Evolutionary conservation across 1,140 invertebrate species (phyloP).

Genomic region (Macrocentrus cingulum): DNA sequence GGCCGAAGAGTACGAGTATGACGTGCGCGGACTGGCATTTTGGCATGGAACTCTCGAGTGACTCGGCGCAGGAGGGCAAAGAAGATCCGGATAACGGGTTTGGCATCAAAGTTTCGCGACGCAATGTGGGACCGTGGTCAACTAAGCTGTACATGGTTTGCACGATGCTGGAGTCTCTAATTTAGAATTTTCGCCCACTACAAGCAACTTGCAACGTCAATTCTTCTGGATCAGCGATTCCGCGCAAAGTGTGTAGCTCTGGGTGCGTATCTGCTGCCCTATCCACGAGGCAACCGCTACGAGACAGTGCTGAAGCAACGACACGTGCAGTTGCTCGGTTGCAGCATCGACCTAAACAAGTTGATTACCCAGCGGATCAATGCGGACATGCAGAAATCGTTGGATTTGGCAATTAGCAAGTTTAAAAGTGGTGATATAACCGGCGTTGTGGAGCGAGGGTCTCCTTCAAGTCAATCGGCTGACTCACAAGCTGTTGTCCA

Average conservation of each 20-base stretch:
- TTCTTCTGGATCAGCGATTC: constrained; percentile 95
- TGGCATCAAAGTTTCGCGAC: constrained; percentile 87
- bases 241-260: constrained; percentile 89
- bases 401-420: constrained; percentile 93
- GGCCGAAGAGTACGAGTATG: constrained; percentile 98
- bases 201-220: constrained; percentile 95
- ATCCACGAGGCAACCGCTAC: constrained; percentile 89
- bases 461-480: constrained; percentile 90
- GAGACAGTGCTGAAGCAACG: constrained; percentile 94
- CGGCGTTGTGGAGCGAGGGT: constrained; percentile 91
- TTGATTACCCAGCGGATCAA: constrained; percentile 96
- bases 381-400: constrained; percentile 90
- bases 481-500: constrained; percentile 90
- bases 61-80: constrained; percentile 92
- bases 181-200: constrained; percentile 97
- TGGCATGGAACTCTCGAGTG: constrained; percentile 87
- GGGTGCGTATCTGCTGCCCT: constrained; percentile 78
- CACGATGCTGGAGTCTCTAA: constrained; percentile 97
- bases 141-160: constrained; percentile 98
- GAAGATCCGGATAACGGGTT: constrained; percentile 92
- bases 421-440: constrained; percentile 98
- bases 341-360: constrained; percentile 96
- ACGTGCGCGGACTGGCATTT: constrained; percentile 96
- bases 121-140: constrained; percentile 90
- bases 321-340: constrained; percentile 93